Base-by-base conservation (phyloP, 2,797 vertebrate species). In the Notamacropus eugenii region DNA sequence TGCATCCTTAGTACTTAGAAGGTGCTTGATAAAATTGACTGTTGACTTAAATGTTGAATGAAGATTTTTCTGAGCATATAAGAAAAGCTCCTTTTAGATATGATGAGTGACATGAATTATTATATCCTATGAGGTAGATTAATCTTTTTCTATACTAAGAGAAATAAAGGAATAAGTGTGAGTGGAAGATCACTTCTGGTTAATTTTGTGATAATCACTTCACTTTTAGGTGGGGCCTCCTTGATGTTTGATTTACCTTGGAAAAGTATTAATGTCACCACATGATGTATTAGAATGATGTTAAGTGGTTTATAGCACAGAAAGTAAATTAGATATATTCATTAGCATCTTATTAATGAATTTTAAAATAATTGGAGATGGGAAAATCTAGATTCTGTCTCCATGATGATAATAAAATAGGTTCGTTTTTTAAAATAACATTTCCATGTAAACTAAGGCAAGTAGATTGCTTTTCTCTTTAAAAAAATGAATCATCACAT, bases 161-260 rank as follows among this genome's bases (percentile, higher is more conserved):
- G 62, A 94, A 87, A 74, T 46, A 46, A 82, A 97, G 92, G 29
- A 8, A 11, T 95, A 55, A 90, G 6, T 96, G 27, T 59, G 95
- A 90, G 31, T 57, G 90, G 52, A 59, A 55, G 28, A 5, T 57
- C 90, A 94, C 67, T 94, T 94, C 62, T 92, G 31, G 82, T 92
- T 90, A 92, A 50, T 54, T 94, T 95, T 93, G 22, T 91, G 57
- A 95, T 95, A 95, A 97, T 95, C 91, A n/a, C 0, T 50, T 95
- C 95, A 10, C 94, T 92, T 93, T 96, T 93, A 34, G 5, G 96
- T 93, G 29, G 93, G 12, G 34, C 29, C 93, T 54, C 27, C n/a
- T 95, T 93, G n/a, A 95, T 95, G 96, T 92, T 95, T 93, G n/a
- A 95, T 95, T 97, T 93, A 93, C 56, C 50, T 96, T 56, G 28